Percentiles rank a stretch among this genome's conserved stretches.
Conservation (phyloP, 2,888 invertebrate genomes). For the Noctua comes region DNA sequence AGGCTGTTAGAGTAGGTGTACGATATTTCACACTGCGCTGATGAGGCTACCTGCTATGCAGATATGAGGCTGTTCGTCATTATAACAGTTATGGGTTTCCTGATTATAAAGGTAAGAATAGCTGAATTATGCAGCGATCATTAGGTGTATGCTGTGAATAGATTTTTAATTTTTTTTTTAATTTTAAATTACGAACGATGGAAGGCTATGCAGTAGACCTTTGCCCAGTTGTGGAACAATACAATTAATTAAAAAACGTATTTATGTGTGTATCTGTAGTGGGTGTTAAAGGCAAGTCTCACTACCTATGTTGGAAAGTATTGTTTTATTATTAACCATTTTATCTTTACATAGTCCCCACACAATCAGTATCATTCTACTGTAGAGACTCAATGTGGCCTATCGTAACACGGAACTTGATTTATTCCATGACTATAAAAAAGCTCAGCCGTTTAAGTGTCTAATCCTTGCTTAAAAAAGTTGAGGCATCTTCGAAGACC, state of each 20-base stretch:
- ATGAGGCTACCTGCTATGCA: conserved; percentile 67
- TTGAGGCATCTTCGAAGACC: conserved; percentile 33
- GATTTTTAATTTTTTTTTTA: too few relatives aligned
- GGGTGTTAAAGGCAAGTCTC: background rate
- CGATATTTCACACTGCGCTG: conserved; percentile 73
- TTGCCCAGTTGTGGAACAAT: too few relatives aligned
- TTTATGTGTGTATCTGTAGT: background rate
- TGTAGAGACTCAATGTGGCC: too few relatives aligned
- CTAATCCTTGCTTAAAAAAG: conserved; percentile 26
- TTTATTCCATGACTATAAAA: conserved; percentile 28
- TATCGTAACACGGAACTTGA: conserved; percentile 1
- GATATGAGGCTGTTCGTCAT: conserved; percentile 28
- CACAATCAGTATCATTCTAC: background rate
- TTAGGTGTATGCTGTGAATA: background rate
- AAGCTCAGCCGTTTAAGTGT: background rate
- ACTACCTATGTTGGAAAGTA: background rate
- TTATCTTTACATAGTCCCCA: background rate
- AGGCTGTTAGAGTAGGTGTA: conserved; percentile 64
- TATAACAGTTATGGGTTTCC: background rate
- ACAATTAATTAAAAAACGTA: too few relatives aligned
- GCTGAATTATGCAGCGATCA: background rate
- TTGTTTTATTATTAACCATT: background rate
- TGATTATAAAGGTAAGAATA: conserved; percentile 4
- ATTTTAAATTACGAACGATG: too few relatives aligned
- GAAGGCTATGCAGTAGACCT: background rate